These are phyloP conservation scores for Drosophila picticornis DNA, from an alignment of 2,888 invertebrate species.

Conservation along the genomic window DNA sequence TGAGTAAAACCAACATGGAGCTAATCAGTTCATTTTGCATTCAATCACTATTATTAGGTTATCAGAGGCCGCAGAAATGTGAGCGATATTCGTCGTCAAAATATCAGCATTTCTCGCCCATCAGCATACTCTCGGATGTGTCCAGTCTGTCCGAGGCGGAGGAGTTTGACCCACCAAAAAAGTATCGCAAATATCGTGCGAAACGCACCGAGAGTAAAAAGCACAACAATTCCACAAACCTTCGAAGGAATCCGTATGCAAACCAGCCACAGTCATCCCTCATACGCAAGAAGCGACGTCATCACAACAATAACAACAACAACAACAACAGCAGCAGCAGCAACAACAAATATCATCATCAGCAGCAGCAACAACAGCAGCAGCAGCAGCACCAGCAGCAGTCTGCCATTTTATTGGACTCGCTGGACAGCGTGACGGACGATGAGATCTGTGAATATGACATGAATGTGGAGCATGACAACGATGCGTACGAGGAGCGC, in stretches of 20 bases:
- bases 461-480: constrained; percentile 43
- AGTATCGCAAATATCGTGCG: constrained; percentile 40
- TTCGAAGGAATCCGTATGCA: constrained; percentile 27
- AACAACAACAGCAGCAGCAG: constrained; percentile 27
- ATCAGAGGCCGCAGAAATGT: constrained; percentile 35
- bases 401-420: constrained; percentile 48
- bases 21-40: constrained; percentile 9
- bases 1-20: background rate
- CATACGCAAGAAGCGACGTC: constrained; percentile 33
- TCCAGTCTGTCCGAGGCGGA: constrained; percentile 51
- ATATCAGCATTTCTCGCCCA: constrained; percentile 47
- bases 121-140: constrained; percentile 61
- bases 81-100: constrained; percentile 15
- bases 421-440: constrained; percentile 57
- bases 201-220: constrained; percentile 36
- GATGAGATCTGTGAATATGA: constrained; percentile 58
- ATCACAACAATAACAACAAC: constrained; percentile 24
- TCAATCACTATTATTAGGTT: constrained; percentile 38
- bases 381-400: constrained; percentile 24
- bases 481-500: constrained; percentile 44
- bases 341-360: constrained; percentile 21
- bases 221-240: background rate
- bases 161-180: constrained; percentile 50
- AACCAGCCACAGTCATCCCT: constrained; percentile 6
- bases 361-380: constrained; percentile 24